Percentiles rank a stretch among this genome's conserved stretches.
These are phyloP conservation scores for Oophaga pumilio DNA, from an alignment of 2,113 vertebrate genomes.

Conservation along the genomic window DNA sequence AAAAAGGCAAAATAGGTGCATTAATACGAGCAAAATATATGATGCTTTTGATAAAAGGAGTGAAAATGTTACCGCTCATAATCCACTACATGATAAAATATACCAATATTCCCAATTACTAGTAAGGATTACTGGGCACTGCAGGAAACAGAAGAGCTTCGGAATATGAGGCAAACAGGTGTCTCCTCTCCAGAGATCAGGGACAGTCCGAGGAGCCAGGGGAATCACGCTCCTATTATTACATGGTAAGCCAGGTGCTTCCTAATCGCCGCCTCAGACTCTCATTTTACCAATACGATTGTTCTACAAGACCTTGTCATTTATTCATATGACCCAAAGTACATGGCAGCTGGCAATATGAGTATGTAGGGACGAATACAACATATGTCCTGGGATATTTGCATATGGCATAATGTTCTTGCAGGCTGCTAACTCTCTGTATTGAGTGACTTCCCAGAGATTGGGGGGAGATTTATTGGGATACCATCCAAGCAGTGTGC, in stretches of 20 bases:
- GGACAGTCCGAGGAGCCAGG: not conserved
- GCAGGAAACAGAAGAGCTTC: not conserved
- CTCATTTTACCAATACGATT: not conserved
- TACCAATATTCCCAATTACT: not conserved
- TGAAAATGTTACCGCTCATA: not conserved
- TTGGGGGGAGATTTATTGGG: not conserved
- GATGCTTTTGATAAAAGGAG: not conserved
- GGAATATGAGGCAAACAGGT: constrained; percentile 22
- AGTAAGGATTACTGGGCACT: not conserved
- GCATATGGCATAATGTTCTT: not conserved
- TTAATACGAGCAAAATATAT: not conserved
- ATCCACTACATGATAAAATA: not conserved
- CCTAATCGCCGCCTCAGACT: not conserved
- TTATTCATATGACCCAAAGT: not conserved
- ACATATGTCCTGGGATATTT: not conserved
- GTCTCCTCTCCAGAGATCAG: not conserved
- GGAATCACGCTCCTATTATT: constrained; percentile 8
- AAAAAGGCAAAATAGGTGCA: not conserved
- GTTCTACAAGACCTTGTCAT: constrained; percentile 4
- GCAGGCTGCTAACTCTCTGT: not conserved
- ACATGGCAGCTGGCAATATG: not conserved
- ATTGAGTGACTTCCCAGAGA: not conserved
- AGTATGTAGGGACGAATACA: not conserved
- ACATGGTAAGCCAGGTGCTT: not conserved
- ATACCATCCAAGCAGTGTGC: not conserved